These are phyloP conservation scores for rat (Rattus norvegicus) DNA, from an alignment of 2,113 vertebrate genomes.

Conservation along the genomic window DNA sequence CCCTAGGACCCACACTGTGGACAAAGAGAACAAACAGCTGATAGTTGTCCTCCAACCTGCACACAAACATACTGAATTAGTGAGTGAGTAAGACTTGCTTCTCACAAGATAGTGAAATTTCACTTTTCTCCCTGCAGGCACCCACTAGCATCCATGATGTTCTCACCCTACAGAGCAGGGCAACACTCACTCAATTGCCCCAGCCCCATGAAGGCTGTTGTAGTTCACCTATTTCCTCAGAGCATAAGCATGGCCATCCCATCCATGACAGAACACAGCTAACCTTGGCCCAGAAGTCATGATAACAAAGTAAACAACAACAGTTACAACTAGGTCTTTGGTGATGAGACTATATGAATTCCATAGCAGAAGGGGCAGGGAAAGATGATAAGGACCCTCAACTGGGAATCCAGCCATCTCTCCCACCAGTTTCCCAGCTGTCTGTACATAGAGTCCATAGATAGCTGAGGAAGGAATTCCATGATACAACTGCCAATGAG, in stretches of 20 bases:
- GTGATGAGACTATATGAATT: background rate
- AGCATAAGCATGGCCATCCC: background rate
- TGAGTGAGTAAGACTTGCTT: background rate
- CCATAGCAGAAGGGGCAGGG: background rate
- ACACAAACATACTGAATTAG: background rate
- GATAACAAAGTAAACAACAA: background rate
- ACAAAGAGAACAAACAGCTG: background rate
- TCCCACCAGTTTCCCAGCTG: background rate
- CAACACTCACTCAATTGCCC: no score
- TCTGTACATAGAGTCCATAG: background rate
- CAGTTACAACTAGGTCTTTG: background rate
- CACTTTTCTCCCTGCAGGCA: background rate
- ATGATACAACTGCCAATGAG: background rate
- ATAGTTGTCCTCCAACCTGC: background rate
- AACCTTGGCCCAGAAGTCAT: background rate
- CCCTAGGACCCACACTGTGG: background rate
- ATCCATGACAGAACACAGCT: background rate
- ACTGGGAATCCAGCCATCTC: background rate
- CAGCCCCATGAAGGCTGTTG: no score
- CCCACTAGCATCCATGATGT: background rate
- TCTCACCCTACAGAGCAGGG: background rate
- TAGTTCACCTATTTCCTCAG: background rate
- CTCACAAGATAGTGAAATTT: background rate
- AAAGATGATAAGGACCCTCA: background rate
- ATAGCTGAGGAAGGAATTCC: background rate